phyloP scores from a whole-genome alignment of 2,797 vertebrate genomes.

The Crossoptilon crossoptilon region DNA sequence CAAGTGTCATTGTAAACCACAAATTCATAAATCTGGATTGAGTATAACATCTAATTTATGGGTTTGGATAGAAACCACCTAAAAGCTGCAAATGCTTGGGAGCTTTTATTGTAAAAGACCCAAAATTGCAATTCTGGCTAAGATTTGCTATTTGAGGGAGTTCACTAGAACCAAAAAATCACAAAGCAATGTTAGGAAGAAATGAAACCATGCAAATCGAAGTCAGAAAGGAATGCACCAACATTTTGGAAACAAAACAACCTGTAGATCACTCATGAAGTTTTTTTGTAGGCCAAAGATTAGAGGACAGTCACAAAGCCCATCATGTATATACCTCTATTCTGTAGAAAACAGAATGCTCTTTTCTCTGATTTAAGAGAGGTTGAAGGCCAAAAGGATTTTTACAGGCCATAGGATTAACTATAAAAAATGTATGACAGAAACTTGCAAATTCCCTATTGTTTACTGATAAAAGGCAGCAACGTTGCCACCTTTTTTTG shows the following conservation, averaged over 20 bases:
- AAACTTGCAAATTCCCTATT: neutral
- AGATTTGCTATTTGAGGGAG: neutral
- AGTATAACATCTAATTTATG: slow-evolving; percentile 55
- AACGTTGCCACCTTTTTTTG: neutral
- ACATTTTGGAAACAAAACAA: neutral
- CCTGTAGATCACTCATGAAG: neutral
- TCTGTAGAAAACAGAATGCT: neutral
- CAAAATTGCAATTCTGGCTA: slow-evolving; percentile 24
- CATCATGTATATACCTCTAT: rapidly evolving
- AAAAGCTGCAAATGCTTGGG: slow-evolving; percentile 55
- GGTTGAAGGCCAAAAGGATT: neutral
- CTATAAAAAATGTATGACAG: neutral
- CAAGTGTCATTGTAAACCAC: slow-evolving; percentile 59
- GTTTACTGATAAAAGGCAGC: neutral
- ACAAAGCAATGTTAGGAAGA: neutral
- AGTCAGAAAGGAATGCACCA: neutral
- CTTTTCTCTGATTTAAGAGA: neutral
- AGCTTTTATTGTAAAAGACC: slow-evolving; percentile 40
- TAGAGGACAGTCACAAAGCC: neutral
- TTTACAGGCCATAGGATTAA: neutral
- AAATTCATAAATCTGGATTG: slow-evolving; percentile 45
- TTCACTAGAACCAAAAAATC: neutral
- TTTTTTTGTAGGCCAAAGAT: neutral
- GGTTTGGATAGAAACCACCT: slow-evolving; percentile 30
- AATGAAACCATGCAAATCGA: neutral